Base-by-base conservation (phyloP, 2,797 vertebrate genomes). In the Etheostoma perlongum region DNA sequence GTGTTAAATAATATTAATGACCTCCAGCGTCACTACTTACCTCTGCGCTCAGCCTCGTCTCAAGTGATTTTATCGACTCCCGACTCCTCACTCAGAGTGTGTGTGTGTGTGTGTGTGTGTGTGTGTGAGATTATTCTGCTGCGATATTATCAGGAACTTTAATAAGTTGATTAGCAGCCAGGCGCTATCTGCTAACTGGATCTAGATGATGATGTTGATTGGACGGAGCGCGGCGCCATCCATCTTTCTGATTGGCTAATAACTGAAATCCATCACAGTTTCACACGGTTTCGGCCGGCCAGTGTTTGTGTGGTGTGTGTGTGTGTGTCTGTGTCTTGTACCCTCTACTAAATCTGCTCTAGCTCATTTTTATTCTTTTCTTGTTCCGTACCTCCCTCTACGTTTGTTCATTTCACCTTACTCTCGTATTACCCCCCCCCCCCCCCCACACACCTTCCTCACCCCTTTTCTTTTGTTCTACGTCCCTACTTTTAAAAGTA, bases 1-100 rank as follows among this genome's bases (percentile, higher is more conserved):
- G 95, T 95, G 96, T 97, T 98, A 99, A 99, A 98, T 98, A 98
- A 97, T 98, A 99, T 98, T 98, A 99, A 99, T 98, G 97, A 96
- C 96, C 93, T 81, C 92, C 89, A 95, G 96, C 96, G 95, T 97
- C 96, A 95, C 96, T 97, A 97, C 94, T 97, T 97, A 97, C 96
- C 96, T 95, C 94, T 21, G 72, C 91, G 94, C 96, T 95, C 94
- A 94, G 94, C 92, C 81, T 94, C 68, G 90, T 94, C 96, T 96
- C 95, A 97, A 97, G 97, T 96, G 97, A 97, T 97, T 97, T 96
- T 97, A 99, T 98, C 97, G 97, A 99, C 97, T 94, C 79, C 9
- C 19, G 66, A 25, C 73, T 68, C 47, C 61, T 65, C 65, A 27
- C 76, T 66, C 66, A 8, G 59, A 18, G 30, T 40, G 78, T 77